These are phyloP conservation scores for Alloscopus bannaensis DNA, from an alignment of 2,888 invertebrate species.

Conservation along the genomic window DNA sequence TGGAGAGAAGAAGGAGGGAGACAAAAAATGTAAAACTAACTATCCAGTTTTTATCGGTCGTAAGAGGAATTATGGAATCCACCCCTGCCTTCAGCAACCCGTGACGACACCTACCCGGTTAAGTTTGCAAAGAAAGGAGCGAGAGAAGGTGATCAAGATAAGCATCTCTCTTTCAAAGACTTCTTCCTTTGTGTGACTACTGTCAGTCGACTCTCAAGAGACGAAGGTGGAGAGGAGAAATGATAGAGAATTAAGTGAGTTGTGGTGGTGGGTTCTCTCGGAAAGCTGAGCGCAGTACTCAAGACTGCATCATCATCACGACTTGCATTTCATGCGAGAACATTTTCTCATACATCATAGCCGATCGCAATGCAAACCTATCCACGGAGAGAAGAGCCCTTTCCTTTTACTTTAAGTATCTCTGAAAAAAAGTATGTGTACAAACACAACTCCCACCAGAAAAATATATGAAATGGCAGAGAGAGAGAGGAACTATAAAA, in stretches of 20 bases:
- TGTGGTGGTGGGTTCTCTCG: no score
- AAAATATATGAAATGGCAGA: no score
- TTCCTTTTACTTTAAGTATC: conserved; percentile 9
- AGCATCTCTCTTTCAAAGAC: conserved; percentile 1
- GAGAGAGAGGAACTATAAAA: no score
- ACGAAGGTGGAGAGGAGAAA: conserved; percentile 15
- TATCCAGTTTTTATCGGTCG: conserved; percentile 39
- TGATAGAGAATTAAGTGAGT: no score
- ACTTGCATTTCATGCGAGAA: background rate
- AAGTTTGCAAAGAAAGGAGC: conserved; percentile 42
- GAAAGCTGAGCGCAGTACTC: background rate
- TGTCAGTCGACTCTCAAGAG: conserved; percentile 6
- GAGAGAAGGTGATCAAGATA: conserved; percentile 54
- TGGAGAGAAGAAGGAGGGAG: background rate
- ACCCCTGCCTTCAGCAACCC: conserved; percentile 61
- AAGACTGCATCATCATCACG: conserved; percentile 24
- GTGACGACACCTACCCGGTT: conserved; percentile 59
- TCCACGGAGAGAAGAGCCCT: background rate
- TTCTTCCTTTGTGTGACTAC: conserved; percentile 4
- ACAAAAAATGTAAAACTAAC: background rate
- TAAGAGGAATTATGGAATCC: conserved; percentile 47
- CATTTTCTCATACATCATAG: background rate
- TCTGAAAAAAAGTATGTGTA: no score
- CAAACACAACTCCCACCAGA: no score
- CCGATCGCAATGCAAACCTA: no score